Base-by-base conservation (phyloP, 1,140 invertebrate genomes). In the Grapholita molesta region DNA sequence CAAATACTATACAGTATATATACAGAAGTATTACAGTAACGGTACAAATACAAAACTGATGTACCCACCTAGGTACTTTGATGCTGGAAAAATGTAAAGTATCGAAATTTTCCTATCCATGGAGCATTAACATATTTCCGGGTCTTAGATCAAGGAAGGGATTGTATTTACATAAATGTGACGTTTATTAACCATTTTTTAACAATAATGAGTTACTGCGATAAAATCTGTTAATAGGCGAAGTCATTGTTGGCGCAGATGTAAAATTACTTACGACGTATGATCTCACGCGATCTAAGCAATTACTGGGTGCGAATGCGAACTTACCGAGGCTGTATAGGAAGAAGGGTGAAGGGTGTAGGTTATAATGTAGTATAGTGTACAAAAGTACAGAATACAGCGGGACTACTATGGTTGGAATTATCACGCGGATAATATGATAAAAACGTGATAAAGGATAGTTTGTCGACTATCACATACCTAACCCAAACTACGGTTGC, bases 141-240 rank as follows among this genome's bases (percentile, higher is more conserved):
- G 28, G 25, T 61, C 12, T 0, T n/a, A 32, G 24, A n/a, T 28
- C 12, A 61, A 61, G 55, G 55, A 61, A 57, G 53, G 55, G 9
- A n/a, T n/a, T 2, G 6, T n/a, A 28, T 61, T 61, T 28, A 55
- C 53, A 61, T 61, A 28, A 28, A 28, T 28, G 30, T 28, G 55
- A 61, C 15, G 55, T 15, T 2, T 8, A 38, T 21, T 38, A n/a
- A 23, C 28, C 23, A 65, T 35, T 33, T 65, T 65, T 65, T 65
- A 65, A 65, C 33, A 35, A 65, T 38, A 65, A 35, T 65, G 64
- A 61, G n/a, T 61, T 28, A 57, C 53, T 25, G n/a, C 24, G 55
- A 61, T 61, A 61, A 15, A n/a, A 61, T 61, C 55, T 18, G n/a
- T 30, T 61, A 61, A 61, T 28, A 28, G 28, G 18, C 32, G 32